A percentile compares a stretch with the other conserved stretches of the same genome.
Conservation (phyloP, 2,113 vertebrate genomes). For the Symphodus melops region DNA sequence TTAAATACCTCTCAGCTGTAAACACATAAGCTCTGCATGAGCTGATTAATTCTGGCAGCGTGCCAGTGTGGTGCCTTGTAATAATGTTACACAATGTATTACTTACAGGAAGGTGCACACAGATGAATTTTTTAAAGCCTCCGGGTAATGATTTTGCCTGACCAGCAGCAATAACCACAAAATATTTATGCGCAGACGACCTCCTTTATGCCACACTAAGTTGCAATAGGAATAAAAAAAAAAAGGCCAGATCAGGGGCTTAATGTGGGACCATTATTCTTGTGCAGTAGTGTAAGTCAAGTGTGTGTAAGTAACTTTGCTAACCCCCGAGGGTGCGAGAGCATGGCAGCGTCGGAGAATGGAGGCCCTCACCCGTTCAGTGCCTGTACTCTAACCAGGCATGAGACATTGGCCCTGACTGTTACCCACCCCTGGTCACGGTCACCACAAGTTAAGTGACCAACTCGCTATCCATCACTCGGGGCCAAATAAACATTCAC, state of each 20-base stretch:
- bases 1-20: conserved; percentile 56
- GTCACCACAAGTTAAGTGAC: conserved; percentile 79
- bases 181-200: conserved; percentile 57
- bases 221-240: conserved; percentile 41
- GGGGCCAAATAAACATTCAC: conserved; percentile 61
- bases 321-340: conserved; percentile 41
- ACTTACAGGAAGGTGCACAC: conserved; percentile 48
- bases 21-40: conserved; percentile 37
- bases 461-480: conserved; percentile 65
- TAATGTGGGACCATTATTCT: conserved; percentile 70
- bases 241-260: conserved; percentile 53
- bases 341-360: conserved; percentile 47
- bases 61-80: conserved; percentile 40
- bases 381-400: conserved; percentile 69
- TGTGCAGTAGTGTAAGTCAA: conserved; percentile 65
- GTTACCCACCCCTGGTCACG: conserved; percentile 61
- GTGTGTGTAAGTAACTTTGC: conserved; percentile 72
- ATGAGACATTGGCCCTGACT: conserved; percentile 71
- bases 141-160: conserved; percentile 43
- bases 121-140: conserved; percentile 45
- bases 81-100: conserved; percentile 53
- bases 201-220: conserved; percentile 44
- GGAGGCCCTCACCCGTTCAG: conserved; percentile 30
- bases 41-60: conserved; percentile 53
- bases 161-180: conserved; percentile 45